phyloP scores from a whole-genome alignment of 1,140 invertebrate species.

The Phthorimaea operculella region DNA sequence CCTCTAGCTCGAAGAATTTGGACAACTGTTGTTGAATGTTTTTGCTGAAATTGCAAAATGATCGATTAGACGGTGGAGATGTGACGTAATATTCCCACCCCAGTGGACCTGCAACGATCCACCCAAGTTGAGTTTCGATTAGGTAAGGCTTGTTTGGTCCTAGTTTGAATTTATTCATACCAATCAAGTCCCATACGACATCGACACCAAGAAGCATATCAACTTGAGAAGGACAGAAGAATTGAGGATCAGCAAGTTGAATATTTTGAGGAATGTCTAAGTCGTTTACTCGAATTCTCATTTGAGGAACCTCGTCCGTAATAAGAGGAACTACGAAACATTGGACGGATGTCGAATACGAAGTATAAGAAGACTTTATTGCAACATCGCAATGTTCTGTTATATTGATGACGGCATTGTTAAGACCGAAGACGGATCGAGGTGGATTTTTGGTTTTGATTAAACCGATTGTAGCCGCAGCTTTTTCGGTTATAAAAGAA shows the following conservation, averaged over 20 bases:
- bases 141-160: slow-evolving; percentile 8
- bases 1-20: slow-evolving; percentile 12
- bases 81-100: neutral
- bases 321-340: slow-evolving; percentile 13
- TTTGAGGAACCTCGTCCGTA: slow-evolving; percentile 9
- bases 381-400: slow-evolving; percentile 11
- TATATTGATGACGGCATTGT: slow-evolving; percentile 10
- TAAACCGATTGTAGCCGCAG: neutral
- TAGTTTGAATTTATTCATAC: neutral
- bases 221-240: slow-evolving; percentile 8
- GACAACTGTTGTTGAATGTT: slow-evolving; percentile 8
- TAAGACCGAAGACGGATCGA: slow-evolving; percentile 12
- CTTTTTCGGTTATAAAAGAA: slow-evolving; percentile 8
- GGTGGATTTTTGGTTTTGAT: slow-evolving; percentile 1
- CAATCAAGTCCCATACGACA: slow-evolving; percentile 10
- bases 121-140: slow-evolving; percentile 10
- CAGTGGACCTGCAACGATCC: slow-evolving; percentile 11
- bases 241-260: slow-evolving; percentile 9
- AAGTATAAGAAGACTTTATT: slow-evolving; percentile 6
- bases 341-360: slow-evolving; percentile 6
- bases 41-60: too few relatives aligned
- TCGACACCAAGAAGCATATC: slow-evolving; percentile 12
- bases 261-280: slow-evolving; percentile 11
- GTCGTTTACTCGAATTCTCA: neutral
- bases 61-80: neutral